Base-by-base conservation (phyloP, 2,888 invertebrate species). In the Patella caerulea region DNA sequence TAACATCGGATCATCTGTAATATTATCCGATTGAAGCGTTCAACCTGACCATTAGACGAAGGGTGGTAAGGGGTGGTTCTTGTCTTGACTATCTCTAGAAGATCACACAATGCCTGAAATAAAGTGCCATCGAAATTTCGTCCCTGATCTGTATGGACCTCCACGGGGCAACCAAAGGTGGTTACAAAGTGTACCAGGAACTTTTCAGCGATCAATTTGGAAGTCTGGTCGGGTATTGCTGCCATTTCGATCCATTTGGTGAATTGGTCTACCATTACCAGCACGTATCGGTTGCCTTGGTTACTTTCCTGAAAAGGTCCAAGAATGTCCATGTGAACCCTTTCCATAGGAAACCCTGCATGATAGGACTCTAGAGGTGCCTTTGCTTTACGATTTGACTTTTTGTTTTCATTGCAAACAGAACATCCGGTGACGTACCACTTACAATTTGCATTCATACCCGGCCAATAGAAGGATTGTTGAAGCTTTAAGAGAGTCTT, bases 151-250 rank as follows among this genome's bases (percentile, higher is more conserved):
- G 83, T 79, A 4, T 80, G 73, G 15, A 84, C 71, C 29, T 78
- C 56, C 19, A 79, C 59, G 4, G 82, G 82, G 24, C 80, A 78
- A 1, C 82, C 82, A 74, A 81, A 83, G n/a, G 69, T 71, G 17
- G 59, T 45, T 24, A 82, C 55, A 17, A 79, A 74, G 1, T 69
- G 45, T 2, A 55, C 54, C 9, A 79, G 53, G 34, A 78, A 52
- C 14, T 54, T 74, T 19, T 76, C n/a, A 15, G 79, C 79, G 2
- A 77, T 70, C 7, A 69, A 15, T 34, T 77, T 54, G 4, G 83
- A 80, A 56, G 24, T 65, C 29, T 81, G 78, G n/a, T 70, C 74
- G n/a, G 24, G 24, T 24, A 24, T 24, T n/a, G 81, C 71, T n/a
- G 53, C 71, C 15, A 72, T 74, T 59, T 81, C 79, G 3, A 77